Conservation (phyloP, 2,888 invertebrate species). For the Biston betularia region DNA sequence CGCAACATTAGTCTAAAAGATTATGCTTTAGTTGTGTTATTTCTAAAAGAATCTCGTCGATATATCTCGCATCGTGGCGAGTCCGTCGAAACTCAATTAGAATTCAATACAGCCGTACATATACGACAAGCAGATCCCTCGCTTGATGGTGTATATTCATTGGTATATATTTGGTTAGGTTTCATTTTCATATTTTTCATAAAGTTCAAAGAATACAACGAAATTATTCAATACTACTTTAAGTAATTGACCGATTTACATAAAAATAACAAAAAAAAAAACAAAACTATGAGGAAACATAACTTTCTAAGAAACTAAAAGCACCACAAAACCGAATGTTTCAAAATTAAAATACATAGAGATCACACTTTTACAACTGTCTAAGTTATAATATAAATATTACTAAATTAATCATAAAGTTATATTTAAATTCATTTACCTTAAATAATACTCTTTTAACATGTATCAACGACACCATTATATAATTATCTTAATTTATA, state of each 20-base stretch:
- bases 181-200: slow-evolving; percentile 4
- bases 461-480: slow-evolving; percentile 36
- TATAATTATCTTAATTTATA: slow-evolving; percentile 31
- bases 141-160: background rate
- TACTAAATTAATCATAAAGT: slow-evolving; percentile 18
- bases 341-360: slow-evolving; percentile 42
- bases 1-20: background rate
- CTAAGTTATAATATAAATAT: slow-evolving; percentile 6
- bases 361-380: slow-evolving; percentile 54
- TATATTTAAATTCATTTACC: slow-evolving; percentile 31
- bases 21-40: background rate
- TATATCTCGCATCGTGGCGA: background rate
- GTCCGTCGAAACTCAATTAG: background rate
- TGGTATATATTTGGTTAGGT: slow-evolving; percentile 3
- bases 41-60: background rate
- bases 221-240: slow-evolving; percentile 28
- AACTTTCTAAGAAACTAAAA: slow-evolving; percentile 45
- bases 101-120: background rate
- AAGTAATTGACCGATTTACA: slow-evolving; percentile 46
- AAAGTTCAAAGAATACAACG: slow-evolving; percentile 21
- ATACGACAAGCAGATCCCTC: background rate
- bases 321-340: slow-evolving; percentile 56
- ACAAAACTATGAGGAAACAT: slow-evolving; percentile 24
- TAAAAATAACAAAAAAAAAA: slow-evolving; percentile 39
- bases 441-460: slow-evolving; percentile 42